Evolutionary conservation across 1,140 invertebrate species (phyloP), one percentile per base, ranked within the genome.

Genomic region (Drosophila triauraria): DNA sequence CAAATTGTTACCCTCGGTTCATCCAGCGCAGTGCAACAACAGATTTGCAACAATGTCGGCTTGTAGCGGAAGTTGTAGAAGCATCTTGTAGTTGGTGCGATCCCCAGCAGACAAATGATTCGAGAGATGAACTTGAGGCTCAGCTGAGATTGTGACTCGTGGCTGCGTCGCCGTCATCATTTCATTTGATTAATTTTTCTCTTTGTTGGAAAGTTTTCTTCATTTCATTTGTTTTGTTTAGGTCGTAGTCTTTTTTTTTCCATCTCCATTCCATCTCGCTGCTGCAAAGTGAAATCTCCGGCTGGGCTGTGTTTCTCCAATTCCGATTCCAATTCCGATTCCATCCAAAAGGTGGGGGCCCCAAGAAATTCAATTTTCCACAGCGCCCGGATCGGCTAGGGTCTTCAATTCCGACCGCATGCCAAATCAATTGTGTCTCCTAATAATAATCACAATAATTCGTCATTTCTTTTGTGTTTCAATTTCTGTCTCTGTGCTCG

Each of bases 181-280:
- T 87, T 75, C 84, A 75, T 87, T 87, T 87, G 85, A 87, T 87
- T 90, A 87, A 87, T 90, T 87, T 79, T 72, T 78, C 58, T 78
- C 58, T 70, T 59, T 71, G 74, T 78, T 78, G 64, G 70, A 74
- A 74, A 74, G 70, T 74, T 74, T 72, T 87, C 85, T 90, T 78
- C 68, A 83, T 87, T 88, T 82, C 78, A 86, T 81, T 83, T 83
- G 79, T 77, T 87, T 79, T 72, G 59, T 56, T 78, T 56, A 58
- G 76, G 54, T 54, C 58, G 47, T 44, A 51, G 46, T 60, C n/a
- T 53, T 59, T 53, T 59, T 59, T 46, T 47, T 70, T 56, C 53
- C 6, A 4, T 32, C 47, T 54, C 20, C 68, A 35, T 35, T 58
- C 61, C 71, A 61, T 74, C 68, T 78, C 53, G 54, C 53, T 80